Percentiles rank a stretch among this genome's conserved stretches.
Evolutionary conservation across 2,797 vertebrate genomes (phyloP).

Genomic region (Argyrosomus regius): DNA sequence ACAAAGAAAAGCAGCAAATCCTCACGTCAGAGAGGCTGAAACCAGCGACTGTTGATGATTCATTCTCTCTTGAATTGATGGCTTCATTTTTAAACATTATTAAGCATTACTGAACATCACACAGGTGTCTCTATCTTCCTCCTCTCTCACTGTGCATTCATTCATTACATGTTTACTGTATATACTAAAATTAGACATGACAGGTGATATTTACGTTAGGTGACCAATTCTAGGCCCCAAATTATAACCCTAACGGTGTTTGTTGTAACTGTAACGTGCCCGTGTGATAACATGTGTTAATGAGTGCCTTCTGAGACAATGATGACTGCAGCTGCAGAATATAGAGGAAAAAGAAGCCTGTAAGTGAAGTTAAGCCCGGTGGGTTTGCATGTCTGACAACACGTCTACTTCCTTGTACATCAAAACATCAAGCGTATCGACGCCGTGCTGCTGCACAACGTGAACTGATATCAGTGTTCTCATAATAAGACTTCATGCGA

Average conservation of each 20-base stretch:
- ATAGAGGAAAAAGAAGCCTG: conserved; percentile 30
- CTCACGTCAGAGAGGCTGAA: background rate
- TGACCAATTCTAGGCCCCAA: conserved; percentile 37
- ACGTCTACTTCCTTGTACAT: conserved; percentile 60
- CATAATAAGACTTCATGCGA: background rate
- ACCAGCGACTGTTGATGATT: background rate
- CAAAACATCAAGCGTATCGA: conserved; percentile 1
- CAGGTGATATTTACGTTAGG: conserved; percentile 48
- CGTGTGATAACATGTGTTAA: conserved; percentile 27
- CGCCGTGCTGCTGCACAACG: background rate
- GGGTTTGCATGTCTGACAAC: conserved; percentile 57
- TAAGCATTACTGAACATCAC: background rate
- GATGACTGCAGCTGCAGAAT: conserved; percentile 48
- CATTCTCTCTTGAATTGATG: background rate
- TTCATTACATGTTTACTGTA: conserved; percentile 39
- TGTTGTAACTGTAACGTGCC: conserved; percentile 18
- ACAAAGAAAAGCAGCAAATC: background rate
- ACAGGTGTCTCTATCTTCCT: background rate
- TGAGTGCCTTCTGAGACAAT: conserved; percentile 22
- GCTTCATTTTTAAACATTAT: background rate
- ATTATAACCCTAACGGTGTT: conserved; percentile 46
- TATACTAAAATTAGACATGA: conserved; percentile 38
- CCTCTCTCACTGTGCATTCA: background rate
- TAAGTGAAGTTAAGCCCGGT: conserved; percentile 32
- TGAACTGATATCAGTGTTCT: conserved; percentile 9